Base-by-base conservation (phyloP, 2,888 invertebrate genomes). In the Lasioglossum morio region DNA sequence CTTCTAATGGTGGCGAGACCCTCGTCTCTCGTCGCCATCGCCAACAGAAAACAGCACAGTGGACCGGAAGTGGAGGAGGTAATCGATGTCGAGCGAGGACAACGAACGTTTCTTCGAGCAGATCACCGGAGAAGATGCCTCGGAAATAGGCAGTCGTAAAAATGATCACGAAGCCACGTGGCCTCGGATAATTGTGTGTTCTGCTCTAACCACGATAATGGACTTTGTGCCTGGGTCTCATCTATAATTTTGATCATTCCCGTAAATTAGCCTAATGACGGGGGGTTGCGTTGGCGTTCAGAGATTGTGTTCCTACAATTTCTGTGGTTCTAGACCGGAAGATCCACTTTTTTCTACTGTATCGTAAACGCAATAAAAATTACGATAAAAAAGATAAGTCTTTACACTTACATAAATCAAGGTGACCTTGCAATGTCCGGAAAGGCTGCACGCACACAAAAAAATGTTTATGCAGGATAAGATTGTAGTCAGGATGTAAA, bases 101-200 rank as follows among this genome's bases (percentile, higher is more conserved):
- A 16, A 73, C 30, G 23, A 46, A 74, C 57, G 48, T 53, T 40
- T 16, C 23, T 57, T 57, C 30, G 75, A 60, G 40, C 37, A 46
- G 40, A 72, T 63, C 48, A 37, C 48, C 48, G 4, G 7, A 27
- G 43, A 12, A 16, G 46, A 77, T 43, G 30, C 10, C 43, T 46
- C 46, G 34, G 34, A 77, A 46, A 60, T 70, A 27, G 23, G 30
- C 63, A 8, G 37, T 76, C 53, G 48, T 78, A 19, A 48, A 57
- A 82, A 66, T 53, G 43, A 73, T 8, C 30, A 5, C 19, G 23
- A 14, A 40, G 81, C 81, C 89, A 88, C 85, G 81, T 82, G 88
- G 81, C 70, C 63, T 14, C 3, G 12, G 43, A 81, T 87, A 84
- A 90, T 90, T 87, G 70, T 74, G 16, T 66, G 82, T 80, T 89